phyloP scores from a whole-genome alignment of 2,797 vertebrate species.

The Mus caroli region DNA sequence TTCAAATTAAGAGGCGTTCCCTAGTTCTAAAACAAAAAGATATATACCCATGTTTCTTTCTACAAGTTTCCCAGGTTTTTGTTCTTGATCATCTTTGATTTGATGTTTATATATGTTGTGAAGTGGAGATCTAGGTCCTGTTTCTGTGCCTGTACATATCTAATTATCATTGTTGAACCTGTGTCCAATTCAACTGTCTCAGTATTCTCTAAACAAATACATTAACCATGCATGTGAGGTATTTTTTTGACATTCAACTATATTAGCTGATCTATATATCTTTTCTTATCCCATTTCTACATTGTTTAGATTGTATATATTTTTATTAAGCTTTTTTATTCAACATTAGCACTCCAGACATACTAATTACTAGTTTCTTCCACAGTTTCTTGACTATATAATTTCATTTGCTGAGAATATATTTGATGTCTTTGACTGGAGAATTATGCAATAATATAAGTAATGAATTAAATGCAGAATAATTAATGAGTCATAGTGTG shows the following conservation, averaged over 20 bases:
- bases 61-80: constrained; percentile 21
- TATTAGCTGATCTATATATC: neutral
- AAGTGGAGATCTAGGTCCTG: neutral
- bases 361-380: constrained; percentile 54
- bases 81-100: neutral
- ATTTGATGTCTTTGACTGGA: constrained; percentile 41
- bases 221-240: neutral
- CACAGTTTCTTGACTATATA: constrained; percentile 5
- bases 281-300: neutral
- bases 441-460: constrained; percentile 18
- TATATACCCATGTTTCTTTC: neutral
- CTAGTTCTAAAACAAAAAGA: constrained; percentile 1
- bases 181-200: neutral
- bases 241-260: constrained; percentile 22
- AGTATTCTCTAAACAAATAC: constrained; percentile 29
- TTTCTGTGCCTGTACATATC: constrained; percentile 1
- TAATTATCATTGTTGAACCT: neutral
- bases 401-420: constrained; percentile 16
- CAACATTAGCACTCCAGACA: neutral
- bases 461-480: constrained; percentile 43
- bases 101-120: constrained; percentile 2
- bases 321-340: constrained; percentile 51
- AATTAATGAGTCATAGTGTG: constrained; percentile 46
- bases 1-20: neutral
- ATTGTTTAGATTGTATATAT: neutral